Evolutionary conservation across 1,140 invertebrate species (phyloP), one percentile per base, ranked within the genome.

Genomic region (Potamilus streckersoni): DNA sequence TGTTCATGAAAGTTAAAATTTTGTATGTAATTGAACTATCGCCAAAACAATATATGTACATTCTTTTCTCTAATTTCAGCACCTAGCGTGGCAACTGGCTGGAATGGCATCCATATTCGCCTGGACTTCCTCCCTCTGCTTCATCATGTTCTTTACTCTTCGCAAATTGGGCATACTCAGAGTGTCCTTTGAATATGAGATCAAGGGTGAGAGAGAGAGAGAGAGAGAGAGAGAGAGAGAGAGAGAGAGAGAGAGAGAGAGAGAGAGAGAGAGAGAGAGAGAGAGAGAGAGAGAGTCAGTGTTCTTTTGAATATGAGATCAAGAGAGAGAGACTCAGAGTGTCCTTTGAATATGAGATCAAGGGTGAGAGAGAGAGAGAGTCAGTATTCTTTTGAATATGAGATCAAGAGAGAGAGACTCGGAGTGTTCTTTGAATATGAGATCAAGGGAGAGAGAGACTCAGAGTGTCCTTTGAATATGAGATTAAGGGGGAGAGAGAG

Each of bases 81-180:
- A 85, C 73, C 81, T 92, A n/a, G 89, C 81, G 1, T 91, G 90
- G 87, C 91, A 92, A 77, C 23, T 91, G n/a, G 75, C 88, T 3
- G 92, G 92, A 15, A 80, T 87, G 12, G 55, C 87, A 19, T 86
- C 91, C 0, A 92, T 93, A 49, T 82, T 90, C 13, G 65, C 75
- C 0, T 93, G 92, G 92, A 87, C 89, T 13, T 81, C 81, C 8
- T 61, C 85, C 0, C 78, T 86, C n/a, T 89, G 88, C 79, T 31
- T 86, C 12, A 70, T 91, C 3, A 81, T 92, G 58, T 93, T 93
- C 82, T 87, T 89, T 11, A 27, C 80, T 2, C 81, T 93, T 15
- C 89, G 87, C 74, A 68, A 85, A 5, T 69, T 88, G 17, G 84
- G 85, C 17, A 80, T 88, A 20, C 85, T 92, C 17, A 77, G 92